Base-by-base conservation (phyloP, 2,113 vertebrate genomes). In the Megaceryle torquata region DNA sequence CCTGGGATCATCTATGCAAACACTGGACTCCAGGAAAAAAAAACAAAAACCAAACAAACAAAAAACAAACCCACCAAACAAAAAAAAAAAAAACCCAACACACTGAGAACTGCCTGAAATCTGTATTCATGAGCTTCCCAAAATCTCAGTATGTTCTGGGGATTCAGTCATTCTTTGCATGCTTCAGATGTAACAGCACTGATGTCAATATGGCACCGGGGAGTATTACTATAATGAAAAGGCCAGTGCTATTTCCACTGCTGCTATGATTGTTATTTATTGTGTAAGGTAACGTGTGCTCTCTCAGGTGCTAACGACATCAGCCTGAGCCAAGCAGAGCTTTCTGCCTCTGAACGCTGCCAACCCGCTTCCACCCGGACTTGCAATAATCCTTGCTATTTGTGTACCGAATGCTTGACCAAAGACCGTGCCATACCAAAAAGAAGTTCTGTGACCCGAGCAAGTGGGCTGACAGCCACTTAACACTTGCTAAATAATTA, bases 291-390 rank as follows among this genome's bases (percentile, higher is more conserved):
- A 85, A 79, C 25, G 57, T 69, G 78, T 63, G 71, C 70, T 82
- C 87, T 54, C 84, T 56, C 74, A 83, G 91, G 92, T 93, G 91
- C 72, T 85, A 91, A 79, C 53, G 93, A 41, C 77, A 89, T 21
- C n/a, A 84, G 74, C 61, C 35, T 0, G 9, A 96, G 88, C 86
- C 88, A 88, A 68, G 80, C 65, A 72, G 3, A 94, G 91, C 83
- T 84, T n/a, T 79, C 77, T 48, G 60, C 5, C 5, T 43, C 17
- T 9, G 20, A 93, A n/a, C 10, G 4, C 86, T 94, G 83, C 89
- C 95, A 89, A 29, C 1, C 10, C 1, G 20, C 78, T 94, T 35
- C 67, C 83, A 79, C 22, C 70, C 90, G 19, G 65, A 46, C 71
- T 41, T 21, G 2, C 84, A 91, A 46, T 60, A 90, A 96, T 93